Conservation (phyloP, 2,888 invertebrate genomes). For the Dusona sp. region DNA sequence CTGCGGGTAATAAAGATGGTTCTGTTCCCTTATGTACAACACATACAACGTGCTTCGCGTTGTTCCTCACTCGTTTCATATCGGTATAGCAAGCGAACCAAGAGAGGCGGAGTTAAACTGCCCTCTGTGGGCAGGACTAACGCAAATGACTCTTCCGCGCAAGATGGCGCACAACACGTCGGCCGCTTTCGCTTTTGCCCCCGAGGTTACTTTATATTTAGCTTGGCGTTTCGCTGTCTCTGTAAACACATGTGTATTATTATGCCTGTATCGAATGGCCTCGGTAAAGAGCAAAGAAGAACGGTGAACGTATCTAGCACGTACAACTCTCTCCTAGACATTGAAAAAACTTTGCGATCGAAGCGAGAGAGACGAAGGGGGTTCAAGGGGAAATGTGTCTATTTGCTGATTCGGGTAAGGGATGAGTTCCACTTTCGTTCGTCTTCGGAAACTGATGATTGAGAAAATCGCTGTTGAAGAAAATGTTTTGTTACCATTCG, state of each 20-base stretch:
- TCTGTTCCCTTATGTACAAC: slow-evolving; percentile 81
- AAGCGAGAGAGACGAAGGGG: neutral
- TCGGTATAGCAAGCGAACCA: slow-evolving; percentile 76
- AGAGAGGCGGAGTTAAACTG: slow-evolving; percentile 86
- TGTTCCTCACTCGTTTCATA: slow-evolving; percentile 38
- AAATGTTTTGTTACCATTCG: neutral
- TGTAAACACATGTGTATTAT: slow-evolving; percentile 30
- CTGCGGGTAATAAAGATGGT: slow-evolving; percentile 85
- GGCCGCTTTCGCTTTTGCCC: slow-evolving; percentile 72
- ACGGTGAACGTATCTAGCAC: slow-evolving; percentile 35
- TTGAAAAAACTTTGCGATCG: slow-evolving; percentile 23
- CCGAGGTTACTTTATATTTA: slow-evolving; percentile 82
- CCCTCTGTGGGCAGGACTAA: slow-evolving; percentile 86
- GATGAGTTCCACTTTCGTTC: neutral
- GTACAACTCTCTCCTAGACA: slow-evolving; percentile 37
- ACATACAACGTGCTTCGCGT: slow-evolving; percentile 48
- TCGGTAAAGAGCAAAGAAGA: slow-evolving; percentile 41
- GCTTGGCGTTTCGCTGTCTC: slow-evolving; percentile 75
- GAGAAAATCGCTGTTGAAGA: neutral
- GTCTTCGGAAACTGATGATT: neutral
- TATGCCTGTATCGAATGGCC: slow-evolving; percentile 21
- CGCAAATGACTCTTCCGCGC: slow-evolving; percentile 86
- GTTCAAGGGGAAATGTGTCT: neutral
- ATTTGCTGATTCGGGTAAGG: neutral
- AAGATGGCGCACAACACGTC: slow-evolving; percentile 85